Percentiles rank a stretch among this genome's conserved stretches.
These are phyloP conservation scores for Entomobrya multifasciata DNA, from an alignment of 2,888 invertebrate species.

Conservation along the genomic window DNA sequence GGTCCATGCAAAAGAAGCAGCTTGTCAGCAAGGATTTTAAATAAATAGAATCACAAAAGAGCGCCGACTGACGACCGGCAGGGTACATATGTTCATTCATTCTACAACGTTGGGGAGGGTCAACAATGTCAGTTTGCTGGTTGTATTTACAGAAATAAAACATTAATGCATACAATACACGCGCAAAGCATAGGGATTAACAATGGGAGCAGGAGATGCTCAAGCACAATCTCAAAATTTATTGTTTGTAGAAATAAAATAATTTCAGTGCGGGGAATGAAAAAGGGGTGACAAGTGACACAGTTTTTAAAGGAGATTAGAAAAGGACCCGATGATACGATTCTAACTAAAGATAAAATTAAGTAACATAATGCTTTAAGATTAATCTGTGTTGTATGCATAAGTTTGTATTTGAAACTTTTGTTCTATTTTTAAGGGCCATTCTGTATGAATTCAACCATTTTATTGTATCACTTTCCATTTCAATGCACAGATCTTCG, in stretches of 20 bases:
- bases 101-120: conserved; percentile 60
- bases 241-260: conserved; percentile 1
- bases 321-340: conserved; percentile 23
- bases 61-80: conserved; percentile 41
- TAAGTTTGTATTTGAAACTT: no score
- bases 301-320: neutral
- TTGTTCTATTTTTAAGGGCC: no score
- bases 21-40: conserved; percentile 63
- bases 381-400: no score
- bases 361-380: no score
- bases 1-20: conserved; percentile 51
- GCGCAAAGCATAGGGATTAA: no score
- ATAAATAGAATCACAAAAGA: conserved; percentile 53
- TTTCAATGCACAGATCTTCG: neutral
- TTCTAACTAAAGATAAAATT: conserved; percentile 38
- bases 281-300: conserved; percentile 69
- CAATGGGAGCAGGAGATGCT: no score
- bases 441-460: neutral
- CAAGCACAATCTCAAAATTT: conserved; percentile 44
- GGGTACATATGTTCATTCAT: conserved; percentile 59
- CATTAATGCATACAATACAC: neutral
- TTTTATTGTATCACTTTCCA: conserved; percentile 34
- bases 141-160: conserved; percentile 39
- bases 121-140: conserved; percentile 39
- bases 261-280: neutral